Percentiles rank a stretch among this genome's conserved stretches.
phyloP scores from a whole-genome alignment of 2,888 invertebrate genomes.

The Pelosia muscerda region DNA sequence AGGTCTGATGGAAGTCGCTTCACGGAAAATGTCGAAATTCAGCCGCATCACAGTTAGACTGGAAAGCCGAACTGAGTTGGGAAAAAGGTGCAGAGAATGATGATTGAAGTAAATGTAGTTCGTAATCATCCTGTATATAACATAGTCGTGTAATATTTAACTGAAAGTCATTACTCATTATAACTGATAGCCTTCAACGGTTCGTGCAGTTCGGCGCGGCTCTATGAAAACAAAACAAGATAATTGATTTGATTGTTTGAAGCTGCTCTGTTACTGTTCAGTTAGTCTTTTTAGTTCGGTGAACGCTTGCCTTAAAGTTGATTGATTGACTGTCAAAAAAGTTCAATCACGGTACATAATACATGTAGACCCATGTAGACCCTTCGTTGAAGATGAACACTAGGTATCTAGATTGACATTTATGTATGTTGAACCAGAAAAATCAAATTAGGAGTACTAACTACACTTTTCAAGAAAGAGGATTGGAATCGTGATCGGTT shows the following conservation, averaged over 20 bases:
- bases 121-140: not conserved
- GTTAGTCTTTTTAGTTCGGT: not conserved
- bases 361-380: too few species aligned
- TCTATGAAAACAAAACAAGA: conserved; percentile 16
- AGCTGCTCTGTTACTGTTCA: not conserved
- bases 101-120: not conserved
- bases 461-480: too few species aligned
- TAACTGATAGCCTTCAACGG: conserved; percentile 10
- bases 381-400: not conserved
- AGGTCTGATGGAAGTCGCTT: too few species aligned
- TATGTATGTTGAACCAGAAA: not conserved
- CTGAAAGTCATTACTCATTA: conserved; percentile 14
- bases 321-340: conserved; percentile 1
- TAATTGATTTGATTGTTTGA: conserved; percentile 14
- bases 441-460: too few species aligned
- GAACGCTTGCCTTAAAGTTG: not conserved
- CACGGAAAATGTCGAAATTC: too few species aligned
- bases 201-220: conserved; percentile 6
- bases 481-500: too few species aligned
- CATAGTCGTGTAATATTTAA: not conserved
- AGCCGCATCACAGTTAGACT: too few species aligned
- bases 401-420: not conserved
- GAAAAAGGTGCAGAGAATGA: too few species aligned
- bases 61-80: too few species aligned
- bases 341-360: not conserved